These are phyloP conservation scores for Callipepla squamata DNA, from an alignment of 2,113 vertebrate genomes.

Conservation along the genomic window DNA sequence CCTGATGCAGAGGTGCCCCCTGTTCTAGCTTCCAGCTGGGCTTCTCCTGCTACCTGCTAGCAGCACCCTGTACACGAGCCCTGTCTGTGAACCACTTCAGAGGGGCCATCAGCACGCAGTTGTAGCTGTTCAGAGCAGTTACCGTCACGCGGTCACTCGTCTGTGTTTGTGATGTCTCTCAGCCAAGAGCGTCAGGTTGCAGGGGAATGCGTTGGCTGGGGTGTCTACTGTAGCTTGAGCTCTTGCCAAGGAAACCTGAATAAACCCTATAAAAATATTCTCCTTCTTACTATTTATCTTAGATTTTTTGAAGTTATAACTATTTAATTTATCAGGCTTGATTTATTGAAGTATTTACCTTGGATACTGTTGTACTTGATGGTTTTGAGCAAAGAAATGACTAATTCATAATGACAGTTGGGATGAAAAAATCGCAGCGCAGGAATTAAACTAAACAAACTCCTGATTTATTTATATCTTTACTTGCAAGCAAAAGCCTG, in stretches of 20 bases:
- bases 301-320: slow-evolving; percentile 49
- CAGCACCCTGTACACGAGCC: background rate
- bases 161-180: slow-evolving; percentile 69
- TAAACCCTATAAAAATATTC: slow-evolving; percentile 62
- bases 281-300: slow-evolving; percentile 48
- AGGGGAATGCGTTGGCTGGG: slow-evolving; percentile 50
- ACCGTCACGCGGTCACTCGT: background rate
- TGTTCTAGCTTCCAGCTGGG: background rate
- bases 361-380: background rate
- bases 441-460: slow-evolving; percentile 35
- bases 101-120: slow-evolving; percentile 1
- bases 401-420: slow-evolving; percentile 35
- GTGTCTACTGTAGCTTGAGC: slow-evolving; percentile 49
- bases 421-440: slow-evolving; percentile 22
- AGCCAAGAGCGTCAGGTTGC: slow-evolving; percentile 76
- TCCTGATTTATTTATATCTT: slow-evolving; percentile 65
- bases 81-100: background rate
- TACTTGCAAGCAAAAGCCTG: slow-evolving; percentile 25
- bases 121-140: slow-evolving; percentile 14
- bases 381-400: slow-evolving; percentile 48
- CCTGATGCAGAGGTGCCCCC: background rate
- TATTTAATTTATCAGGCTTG: slow-evolving; percentile 30
- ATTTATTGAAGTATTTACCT: slow-evolving; percentile 57
- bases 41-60: background rate
- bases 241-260: slow-evolving; percentile 73